Evolutionary conservation across 2,888 invertebrate species (phyloP).

Genomic region (Odontothrips loti): DNA sequence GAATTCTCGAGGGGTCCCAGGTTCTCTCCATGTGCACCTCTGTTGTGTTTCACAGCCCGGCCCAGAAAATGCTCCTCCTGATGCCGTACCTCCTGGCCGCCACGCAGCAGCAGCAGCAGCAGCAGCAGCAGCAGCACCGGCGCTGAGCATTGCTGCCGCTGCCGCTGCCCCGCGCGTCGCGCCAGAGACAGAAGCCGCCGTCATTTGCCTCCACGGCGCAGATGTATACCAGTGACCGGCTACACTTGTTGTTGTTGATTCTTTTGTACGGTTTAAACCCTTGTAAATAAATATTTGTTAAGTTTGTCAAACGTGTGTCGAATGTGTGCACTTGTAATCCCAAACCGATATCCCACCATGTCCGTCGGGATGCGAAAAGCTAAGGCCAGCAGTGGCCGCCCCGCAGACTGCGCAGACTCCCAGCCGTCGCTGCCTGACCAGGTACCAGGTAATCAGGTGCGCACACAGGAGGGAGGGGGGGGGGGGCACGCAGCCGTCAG

Average conservation of each 20-base stretch:
- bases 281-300: conserved; percentile 1
- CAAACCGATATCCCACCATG: not conserved
- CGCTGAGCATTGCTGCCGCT: conserved; percentile 29
- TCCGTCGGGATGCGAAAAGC: too few species aligned
- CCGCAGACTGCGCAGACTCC: too few species aligned
- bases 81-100: conserved; percentile 32
- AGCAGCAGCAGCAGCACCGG: conserved; percentile 35
- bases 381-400: not conserved
- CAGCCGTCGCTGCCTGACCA: not conserved
- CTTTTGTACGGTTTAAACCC: not conserved
- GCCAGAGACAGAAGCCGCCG: not conserved
- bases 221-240: not conserved
- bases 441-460: too few species aligned
- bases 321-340: not conserved
- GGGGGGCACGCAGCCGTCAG: too few species aligned
- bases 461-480: too few species aligned
- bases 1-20: too few species aligned
- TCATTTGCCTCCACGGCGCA: not conserved
- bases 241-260: not conserved
- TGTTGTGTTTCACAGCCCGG: conserved; percentile 27
- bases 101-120: conserved; percentile 32
- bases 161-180: not conserved
- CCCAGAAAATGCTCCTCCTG: conserved; percentile 31
- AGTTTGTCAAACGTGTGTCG: not conserved
- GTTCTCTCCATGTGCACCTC: not conserved